Base-by-base conservation (phyloP, 2,113 vertebrate genomes). In the Ellobius talpinus region DNA sequence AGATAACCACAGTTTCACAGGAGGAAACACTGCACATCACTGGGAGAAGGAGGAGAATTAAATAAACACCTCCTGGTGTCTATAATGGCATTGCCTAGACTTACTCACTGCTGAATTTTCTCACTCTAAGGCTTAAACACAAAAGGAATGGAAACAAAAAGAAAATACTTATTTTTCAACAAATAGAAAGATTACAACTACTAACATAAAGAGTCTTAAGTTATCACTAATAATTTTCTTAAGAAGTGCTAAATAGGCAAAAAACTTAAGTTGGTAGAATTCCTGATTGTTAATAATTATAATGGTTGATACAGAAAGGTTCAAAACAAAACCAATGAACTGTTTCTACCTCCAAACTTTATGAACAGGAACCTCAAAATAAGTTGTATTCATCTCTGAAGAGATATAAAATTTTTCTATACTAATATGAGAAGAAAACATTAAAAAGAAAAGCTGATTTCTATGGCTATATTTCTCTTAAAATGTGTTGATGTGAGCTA, bases 301-400 rank as follows among this genome's bases (percentile, higher is more conserved):
- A 24, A n/a, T 33, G n/a, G 1, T 31, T 74, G 14, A 9, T 24
- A 55, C 5, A 74, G 3, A 85, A 72, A 1, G 8, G 36, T 1
- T 31, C 9, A 50, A 16, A 29, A 7, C 47, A 29, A 21, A n/a
- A 36, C 1, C 0, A 52, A 0, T 29, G 23, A 10, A 0, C 13
- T 72, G 23, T 5, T 39, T 89, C 13, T 31, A 14, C 11, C 42
- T 24, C 13, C 16, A 74, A 82, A 12, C 4, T 24, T 73, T 79
- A 36, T 0, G 29, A 66, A 17, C 13, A 5, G 21, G 5, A 24
- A 13, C 39, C 12, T 68, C 39, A 47, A 42, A 24, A 73, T 11
- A 9, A 36, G 8, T 47, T 58, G 0, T 11, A 17, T 2, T 12
- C 1, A 52, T 52, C 29, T 33, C 50, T 87, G 1, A 39, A 65